Percentiles rank a stretch among this genome's conserved stretches.
phyloP scores from a whole-genome alignment of 2,113 vertebrate species.

The Bambusicola thoracicus region DNA sequence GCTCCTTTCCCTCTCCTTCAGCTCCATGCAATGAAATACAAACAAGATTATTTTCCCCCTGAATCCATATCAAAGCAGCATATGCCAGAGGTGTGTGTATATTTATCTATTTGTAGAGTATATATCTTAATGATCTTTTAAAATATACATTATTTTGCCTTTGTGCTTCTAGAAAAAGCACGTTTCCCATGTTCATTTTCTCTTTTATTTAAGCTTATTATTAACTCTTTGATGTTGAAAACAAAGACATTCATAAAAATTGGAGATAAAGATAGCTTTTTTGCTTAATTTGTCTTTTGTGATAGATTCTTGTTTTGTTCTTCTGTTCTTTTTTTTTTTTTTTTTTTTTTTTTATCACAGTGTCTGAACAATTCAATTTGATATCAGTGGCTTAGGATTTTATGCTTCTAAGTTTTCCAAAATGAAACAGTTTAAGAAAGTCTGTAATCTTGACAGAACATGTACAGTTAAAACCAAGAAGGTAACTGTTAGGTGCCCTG shows the following conservation, averaged over 20 bases:
- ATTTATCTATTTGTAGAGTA: not conserved
- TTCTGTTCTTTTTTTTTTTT: too few species aligned
- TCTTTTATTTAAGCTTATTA: not conserved
- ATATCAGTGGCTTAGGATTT: not conserved
- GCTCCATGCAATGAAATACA: not conserved
- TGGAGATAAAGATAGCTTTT: not conserved
- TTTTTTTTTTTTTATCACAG: not conserved
- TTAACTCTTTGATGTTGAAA: not conserved
- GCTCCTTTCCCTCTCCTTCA: not conserved
- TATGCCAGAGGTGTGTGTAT: not conserved
- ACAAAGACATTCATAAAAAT: not conserved
- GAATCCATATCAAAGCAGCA: not conserved
- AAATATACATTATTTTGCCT: not conserved
- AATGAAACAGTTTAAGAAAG: not conserved
- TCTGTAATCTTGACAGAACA: not conserved
- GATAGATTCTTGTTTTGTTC: not conserved
- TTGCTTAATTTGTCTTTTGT: not conserved
- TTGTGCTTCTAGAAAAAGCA: not conserved
- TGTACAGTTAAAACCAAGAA: not conserved
- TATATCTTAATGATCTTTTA: not conserved
- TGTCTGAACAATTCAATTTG: not conserved
- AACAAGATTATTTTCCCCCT: not conserved
- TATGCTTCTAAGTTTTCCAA: not conserved
- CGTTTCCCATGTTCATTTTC: not conserved
- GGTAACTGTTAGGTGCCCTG: not conserved